These are phyloP conservation scores for Tupaia tana DNA, from an alignment of 2,113 vertebrate species.

Conservation along the genomic window DNA sequence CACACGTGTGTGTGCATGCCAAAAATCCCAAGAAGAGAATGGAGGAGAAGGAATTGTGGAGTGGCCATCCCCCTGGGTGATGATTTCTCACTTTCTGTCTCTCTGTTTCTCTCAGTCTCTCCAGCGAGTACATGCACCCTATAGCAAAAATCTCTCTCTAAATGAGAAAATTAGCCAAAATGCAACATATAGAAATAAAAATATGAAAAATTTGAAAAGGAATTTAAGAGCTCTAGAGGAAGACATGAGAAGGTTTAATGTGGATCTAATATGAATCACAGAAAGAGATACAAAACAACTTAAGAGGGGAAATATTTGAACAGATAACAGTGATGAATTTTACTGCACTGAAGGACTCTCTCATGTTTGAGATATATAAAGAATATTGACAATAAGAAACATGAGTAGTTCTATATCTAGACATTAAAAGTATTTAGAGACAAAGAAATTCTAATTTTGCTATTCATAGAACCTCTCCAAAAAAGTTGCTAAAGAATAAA, in stretches of 20 bases:
- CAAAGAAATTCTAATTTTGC: background rate
- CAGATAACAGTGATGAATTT: background rate
- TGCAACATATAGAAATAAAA: background rate
- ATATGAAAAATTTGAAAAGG: background rate
- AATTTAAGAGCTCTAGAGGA: background rate
- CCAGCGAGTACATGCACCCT: no score
- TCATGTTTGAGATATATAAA: background rate
- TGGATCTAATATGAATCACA: background rate
- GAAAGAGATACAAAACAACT: constrained; percentile 1
- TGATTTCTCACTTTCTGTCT: no score
- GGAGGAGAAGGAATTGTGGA: no score
- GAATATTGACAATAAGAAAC: background rate
- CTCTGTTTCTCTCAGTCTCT: no score
- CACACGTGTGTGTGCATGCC: no score
- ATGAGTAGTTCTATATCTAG: background rate
- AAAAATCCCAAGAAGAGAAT: no score
- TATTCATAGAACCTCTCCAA: background rate
- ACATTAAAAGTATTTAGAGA: background rate
- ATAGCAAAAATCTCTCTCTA: no score
- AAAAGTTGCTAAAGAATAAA: background rate
- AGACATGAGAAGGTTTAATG: background rate
- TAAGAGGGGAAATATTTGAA: background rate
- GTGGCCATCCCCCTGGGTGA: no score
- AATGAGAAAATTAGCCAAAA: background rate
- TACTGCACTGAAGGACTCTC: background rate